Evolutionary conservation across 2,797 vertebrate species (phyloP).

Genomic region (Malacoraja senta): DNA sequence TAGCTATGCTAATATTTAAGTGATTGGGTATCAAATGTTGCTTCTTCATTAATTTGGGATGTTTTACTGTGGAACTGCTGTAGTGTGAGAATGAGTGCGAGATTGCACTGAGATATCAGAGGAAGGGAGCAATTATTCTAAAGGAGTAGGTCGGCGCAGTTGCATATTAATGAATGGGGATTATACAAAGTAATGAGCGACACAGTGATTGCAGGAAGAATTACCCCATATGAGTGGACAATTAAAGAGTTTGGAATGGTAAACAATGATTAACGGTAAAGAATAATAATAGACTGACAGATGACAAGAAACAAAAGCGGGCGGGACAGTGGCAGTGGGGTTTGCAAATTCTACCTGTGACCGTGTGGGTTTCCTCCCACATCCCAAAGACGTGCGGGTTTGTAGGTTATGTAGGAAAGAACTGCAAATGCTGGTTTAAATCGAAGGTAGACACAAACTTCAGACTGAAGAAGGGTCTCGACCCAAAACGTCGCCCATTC

Average conservation of each 20-base stretch:
- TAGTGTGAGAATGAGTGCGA: not conserved
- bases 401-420: too few species aligned
- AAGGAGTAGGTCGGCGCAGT: not conserved
- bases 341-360: too few species aligned
- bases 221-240: not conserved
- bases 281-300: not conserved
- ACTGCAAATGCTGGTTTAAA: too few species aligned
- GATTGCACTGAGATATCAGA: not conserved
- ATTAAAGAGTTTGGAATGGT: not conserved
- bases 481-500: too few species aligned
- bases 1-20: not conserved
- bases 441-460: too few species aligned
- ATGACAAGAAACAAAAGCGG: not conserved
- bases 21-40: not conserved
- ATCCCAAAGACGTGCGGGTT: too few species aligned
- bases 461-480: too few species aligned
- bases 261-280: not conserved
- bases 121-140: not conserved
- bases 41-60: not conserved
- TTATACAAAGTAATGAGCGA: not conserved
- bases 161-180: not conserved
- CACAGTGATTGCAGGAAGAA: not conserved
- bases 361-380: too few species aligned
- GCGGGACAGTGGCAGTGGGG: too few species aligned
- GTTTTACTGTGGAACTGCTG: not conserved